Conservation (phyloP, 1,140 invertebrate genomes). For the Lepidurus packardi region DNA sequence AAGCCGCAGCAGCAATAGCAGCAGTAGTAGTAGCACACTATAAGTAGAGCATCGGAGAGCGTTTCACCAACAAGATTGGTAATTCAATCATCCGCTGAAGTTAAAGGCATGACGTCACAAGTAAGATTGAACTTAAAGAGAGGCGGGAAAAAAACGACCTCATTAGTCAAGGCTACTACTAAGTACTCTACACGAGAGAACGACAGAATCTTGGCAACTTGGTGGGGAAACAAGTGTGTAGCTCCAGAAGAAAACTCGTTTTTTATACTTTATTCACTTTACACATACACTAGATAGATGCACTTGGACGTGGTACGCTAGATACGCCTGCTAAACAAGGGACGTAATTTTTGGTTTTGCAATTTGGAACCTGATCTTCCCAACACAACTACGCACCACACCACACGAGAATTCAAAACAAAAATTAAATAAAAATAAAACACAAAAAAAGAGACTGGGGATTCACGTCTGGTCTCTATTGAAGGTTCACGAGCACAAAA, state of each 20-base stretch:
- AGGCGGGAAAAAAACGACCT: neutral
- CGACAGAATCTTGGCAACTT: too few relatives aligned
- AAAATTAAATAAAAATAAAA: neutral
- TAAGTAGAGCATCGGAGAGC: neutral
- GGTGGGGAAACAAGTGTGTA: neutral
- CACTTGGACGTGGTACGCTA: too few relatives aligned
- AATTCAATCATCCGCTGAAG: neutral
- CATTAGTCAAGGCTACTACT: slow-evolving; percentile 15
- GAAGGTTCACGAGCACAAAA: neutral
- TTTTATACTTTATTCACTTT: neutral
- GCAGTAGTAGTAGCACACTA: too few relatives aligned
- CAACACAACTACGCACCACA: neutral
- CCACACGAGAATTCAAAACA: neutral
- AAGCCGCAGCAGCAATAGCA: too few relatives aligned
- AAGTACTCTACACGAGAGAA: too few relatives aligned
- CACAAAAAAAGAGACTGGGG: neutral
- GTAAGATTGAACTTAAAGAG: neutral
- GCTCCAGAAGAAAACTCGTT: slow-evolving; percentile 5
- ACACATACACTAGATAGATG: too few relatives aligned
- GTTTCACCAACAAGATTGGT: neutral
- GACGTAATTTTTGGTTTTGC: slow-evolving; percentile 16
- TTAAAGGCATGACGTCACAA: neutral
- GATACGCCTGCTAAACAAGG: neutral
- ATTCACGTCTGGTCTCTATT: neutral
- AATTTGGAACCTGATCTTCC: slow-evolving; percentile 7